Conservation (phyloP, 2,888 invertebrate genomes). For the Leucania comma region DNA sequence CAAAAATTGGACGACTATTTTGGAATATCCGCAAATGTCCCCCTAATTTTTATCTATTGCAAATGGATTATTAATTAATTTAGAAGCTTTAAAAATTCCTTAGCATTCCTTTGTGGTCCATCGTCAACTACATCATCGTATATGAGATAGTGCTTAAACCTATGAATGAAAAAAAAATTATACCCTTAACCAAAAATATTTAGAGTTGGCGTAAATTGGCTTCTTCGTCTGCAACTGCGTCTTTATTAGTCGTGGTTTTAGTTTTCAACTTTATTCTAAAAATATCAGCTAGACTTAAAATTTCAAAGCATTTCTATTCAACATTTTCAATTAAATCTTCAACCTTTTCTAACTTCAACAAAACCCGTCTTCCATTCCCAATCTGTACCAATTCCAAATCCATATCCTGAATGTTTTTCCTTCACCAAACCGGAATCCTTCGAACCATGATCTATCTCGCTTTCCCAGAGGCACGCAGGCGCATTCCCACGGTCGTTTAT, state of each 20-base stretch:
- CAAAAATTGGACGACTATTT: background rate
- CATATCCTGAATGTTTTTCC: slow-evolving; percentile 55
- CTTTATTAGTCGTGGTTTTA: background rate
- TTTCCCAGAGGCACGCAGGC: slow-evolving; percentile 65
- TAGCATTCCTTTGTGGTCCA: background rate
- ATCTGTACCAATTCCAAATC: slow-evolving; percentile 11
- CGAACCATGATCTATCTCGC: slow-evolving; percentile 54
- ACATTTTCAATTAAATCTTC: background rate
- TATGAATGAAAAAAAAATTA: background rate
- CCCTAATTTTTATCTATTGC: background rate
- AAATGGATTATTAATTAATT: background rate
- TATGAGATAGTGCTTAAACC: too few species aligned
- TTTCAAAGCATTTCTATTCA: background rate
- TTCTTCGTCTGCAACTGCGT: background rate
- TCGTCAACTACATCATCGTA: too few species aligned
- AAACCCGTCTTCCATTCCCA: background rate
- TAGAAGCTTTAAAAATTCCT: background rate
- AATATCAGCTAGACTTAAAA: background rate
- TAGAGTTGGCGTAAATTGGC: background rate
- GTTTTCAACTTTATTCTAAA: background rate
- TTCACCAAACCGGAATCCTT: slow-evolving; percentile 51
- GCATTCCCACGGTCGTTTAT: slow-evolving; percentile 76
- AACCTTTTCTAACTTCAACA: background rate
- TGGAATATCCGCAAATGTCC: background rate
- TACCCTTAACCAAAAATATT: background rate